phyloP scores from a whole-genome alignment of 2,113 vertebrate species.

The Sinocyclocheilus grahami region DNA sequence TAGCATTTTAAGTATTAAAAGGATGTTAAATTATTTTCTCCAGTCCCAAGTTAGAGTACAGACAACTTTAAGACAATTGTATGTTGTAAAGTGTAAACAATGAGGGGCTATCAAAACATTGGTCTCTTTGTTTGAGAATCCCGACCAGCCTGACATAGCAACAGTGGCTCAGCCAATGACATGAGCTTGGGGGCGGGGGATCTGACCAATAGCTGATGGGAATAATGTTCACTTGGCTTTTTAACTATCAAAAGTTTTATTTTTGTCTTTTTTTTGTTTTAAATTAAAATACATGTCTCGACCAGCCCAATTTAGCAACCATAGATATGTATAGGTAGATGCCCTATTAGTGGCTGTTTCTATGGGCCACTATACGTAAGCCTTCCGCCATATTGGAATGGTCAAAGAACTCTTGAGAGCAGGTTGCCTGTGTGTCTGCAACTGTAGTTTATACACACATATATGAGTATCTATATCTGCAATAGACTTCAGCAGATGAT shows the following conservation, averaged over 20 bases:
- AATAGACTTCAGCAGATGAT: too few species aligned
- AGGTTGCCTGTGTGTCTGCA: too few species aligned
- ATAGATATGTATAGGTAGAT: background rate
- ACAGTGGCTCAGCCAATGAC: background rate
- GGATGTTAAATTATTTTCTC: background rate
- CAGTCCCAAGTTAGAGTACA: background rate
- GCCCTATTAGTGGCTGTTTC: too few species aligned
- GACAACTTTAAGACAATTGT: background rate
- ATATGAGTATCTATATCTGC: too few species aligned
- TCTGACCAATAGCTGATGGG: background rate
- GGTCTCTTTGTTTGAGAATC: background rate
- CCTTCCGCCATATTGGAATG: too few species aligned
- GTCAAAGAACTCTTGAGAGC: too few species aligned
- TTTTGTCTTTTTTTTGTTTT: too few species aligned
- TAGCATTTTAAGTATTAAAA: background rate
- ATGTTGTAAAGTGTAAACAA: background rate
- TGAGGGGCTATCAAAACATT: background rate
- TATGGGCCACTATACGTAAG: too few species aligned
- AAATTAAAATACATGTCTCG: background rate
- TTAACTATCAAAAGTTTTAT: background rate
- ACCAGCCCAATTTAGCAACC: background rate
- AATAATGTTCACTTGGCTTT: background rate
- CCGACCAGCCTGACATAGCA: background rate
- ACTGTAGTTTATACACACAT: too few species aligned
- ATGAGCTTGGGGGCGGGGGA: background rate